Evolutionary conservation across 2,888 invertebrate species (phyloP), one percentile per base, ranked within the genome.

Genomic region (Ferdinandea cuprea): DNA sequence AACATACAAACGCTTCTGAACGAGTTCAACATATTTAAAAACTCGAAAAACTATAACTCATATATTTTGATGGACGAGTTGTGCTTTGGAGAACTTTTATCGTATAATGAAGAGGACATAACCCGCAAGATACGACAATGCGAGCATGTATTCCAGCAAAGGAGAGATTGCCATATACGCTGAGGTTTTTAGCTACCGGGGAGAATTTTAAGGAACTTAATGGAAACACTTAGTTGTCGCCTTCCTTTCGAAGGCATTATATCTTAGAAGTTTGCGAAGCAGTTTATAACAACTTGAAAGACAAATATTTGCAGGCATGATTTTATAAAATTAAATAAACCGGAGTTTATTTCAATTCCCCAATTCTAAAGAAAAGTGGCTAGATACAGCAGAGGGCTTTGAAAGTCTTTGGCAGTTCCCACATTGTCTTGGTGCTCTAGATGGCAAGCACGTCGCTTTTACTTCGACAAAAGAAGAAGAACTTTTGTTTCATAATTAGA

Each of bases 191-290:
- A 28, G 30, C 48, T 9, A 50, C 59, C 3, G 61, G 61, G 7
- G 28, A 61, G 13, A 50, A 11, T 40, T 68, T 42, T 9, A 8
- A 50, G 9, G 68, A 68, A 30, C 17, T 76, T 0, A 58, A 50
- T 28, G 37, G 35, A 21, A 40, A 42, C 15, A 61, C 40, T 0
- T 50, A 42, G 11, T 25, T 71, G 40, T 61, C 71, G 1, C 58
- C 7, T 71, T 59, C 59, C 19, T 71, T n/a, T n/a, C n/a, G n/a
- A 4, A 2, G 40, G 19, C 2, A 35, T 1, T 40, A 40, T 9
- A 13, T 71, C 4, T 3, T 59, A 0, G 59, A 71, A 71, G 59
- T 59, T 28, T 59, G 71, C 13, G 28, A 59, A 35, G 37, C 15
- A 1, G 40, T 66, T 8, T 37, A 50, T 44, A n/a, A n/a, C n/a